Conservation (phyloP, 1,140 invertebrate genomes). For the Drosophila ironensis region DNA sequence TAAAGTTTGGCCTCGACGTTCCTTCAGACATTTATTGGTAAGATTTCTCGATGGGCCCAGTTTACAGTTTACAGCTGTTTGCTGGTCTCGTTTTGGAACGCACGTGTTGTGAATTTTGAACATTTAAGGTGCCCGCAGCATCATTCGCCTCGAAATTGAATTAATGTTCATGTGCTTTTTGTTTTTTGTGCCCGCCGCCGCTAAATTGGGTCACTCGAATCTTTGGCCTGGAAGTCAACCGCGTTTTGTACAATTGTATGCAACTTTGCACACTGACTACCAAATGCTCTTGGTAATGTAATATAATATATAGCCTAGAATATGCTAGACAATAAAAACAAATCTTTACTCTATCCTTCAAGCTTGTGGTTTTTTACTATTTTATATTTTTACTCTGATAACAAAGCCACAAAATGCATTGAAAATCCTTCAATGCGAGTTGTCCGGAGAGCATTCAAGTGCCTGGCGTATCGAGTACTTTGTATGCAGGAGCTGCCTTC, state of each 20-base stretch:
- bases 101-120: conserved; percentile 51
- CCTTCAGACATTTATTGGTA: not conserved
- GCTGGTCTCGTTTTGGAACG: conserved; percentile 14
- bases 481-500: conserved; percentile 66
- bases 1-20: too few species aligned
- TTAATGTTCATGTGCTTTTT: conserved; percentile 50
- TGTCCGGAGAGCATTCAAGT: not conserved
- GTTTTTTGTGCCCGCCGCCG: conserved; percentile 12
- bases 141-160: conserved; percentile 49
- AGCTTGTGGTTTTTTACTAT: not conserved
- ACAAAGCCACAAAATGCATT: not conserved
- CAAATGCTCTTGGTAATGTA: too few species aligned
- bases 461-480: conserved; percentile 40
- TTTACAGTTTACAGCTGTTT: conserved; percentile 13
- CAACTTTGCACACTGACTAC: too few species aligned
- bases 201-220: conserved; percentile 55
- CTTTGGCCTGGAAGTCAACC: conserved; percentile 8
- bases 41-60: conserved; percentile 9
- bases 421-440: not conserved
- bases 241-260: not conserved
- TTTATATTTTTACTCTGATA: not conserved
- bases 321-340: not conserved
- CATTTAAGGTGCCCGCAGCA: conserved; percentile 40
- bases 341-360: not conserved
- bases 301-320: too few species aligned